Evolutionary conservation across 2,113 vertebrate genomes (phyloP).

Genomic region (Mesoclemmys tuberculata): DNA sequence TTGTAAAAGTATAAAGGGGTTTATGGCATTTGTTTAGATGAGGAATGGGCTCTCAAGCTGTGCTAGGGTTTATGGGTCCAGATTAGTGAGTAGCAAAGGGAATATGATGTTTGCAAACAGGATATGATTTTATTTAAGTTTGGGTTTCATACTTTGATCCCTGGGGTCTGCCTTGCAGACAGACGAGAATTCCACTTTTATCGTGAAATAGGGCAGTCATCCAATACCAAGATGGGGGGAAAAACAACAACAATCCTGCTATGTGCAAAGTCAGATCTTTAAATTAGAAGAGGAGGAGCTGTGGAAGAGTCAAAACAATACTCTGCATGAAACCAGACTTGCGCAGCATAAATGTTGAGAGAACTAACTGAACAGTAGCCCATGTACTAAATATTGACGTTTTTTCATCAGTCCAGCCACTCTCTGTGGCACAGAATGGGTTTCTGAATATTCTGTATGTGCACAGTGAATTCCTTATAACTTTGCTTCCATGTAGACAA

Average conservation of each 20-base stretch:
- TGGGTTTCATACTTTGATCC: slow-evolving; percentile 78
- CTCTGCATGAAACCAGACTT: slow-evolving; percentile 49
- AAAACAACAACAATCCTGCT: slow-evolving; percentile 64
- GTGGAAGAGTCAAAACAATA: slow-evolving; percentile 22
- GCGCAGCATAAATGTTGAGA: slow-evolving; percentile 27
- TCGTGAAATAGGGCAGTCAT: slow-evolving; percentile 77
- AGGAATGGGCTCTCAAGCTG: slow-evolving; percentile 83
- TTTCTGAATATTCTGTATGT: neutral
- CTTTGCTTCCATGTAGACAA: neutral
- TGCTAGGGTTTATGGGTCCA: slow-evolving; percentile 80
- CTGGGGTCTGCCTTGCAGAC: slow-evolving; percentile 81
- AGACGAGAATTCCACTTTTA: slow-evolving; percentile 87
- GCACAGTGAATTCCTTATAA: neutral
- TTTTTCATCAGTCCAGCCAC: neutral
- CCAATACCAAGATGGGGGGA: slow-evolving; percentile 68
- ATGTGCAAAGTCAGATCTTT: slow-evolving; percentile 63
- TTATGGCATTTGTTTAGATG: slow-evolving; percentile 87
- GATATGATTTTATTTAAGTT: slow-evolving; percentile 87
- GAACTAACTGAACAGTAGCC: neutral
- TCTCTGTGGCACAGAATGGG: neutral
- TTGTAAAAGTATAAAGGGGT: slow-evolving; percentile 85
- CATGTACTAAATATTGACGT: neutral
- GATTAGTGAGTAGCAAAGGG: slow-evolving; percentile 81
- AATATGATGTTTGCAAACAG: slow-evolving; percentile 86
- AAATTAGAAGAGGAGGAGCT: slow-evolving; percentile 62